phyloP scores from a whole-genome alignment of 2,113 vertebrate genomes.

The Regulus satrapa region DNA sequence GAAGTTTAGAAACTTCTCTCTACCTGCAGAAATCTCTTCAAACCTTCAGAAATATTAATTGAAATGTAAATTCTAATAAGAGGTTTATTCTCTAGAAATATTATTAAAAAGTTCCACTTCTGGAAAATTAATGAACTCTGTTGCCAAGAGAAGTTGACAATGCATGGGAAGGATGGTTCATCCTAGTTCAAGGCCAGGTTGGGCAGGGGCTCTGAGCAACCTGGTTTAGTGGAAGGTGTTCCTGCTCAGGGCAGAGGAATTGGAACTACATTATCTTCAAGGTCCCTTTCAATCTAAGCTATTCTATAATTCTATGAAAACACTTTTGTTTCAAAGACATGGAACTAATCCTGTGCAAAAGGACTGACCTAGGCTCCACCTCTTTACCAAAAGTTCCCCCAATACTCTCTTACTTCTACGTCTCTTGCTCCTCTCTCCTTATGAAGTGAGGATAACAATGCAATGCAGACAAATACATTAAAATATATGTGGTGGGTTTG shows the following conservation, averaged over 20 bases:
- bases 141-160: background rate
- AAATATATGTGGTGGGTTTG: background rate
- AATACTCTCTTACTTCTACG: background rate
- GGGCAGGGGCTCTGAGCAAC: background rate
- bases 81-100: background rate
- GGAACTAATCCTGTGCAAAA: background rate
- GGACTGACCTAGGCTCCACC: background rate
- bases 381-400: background rate
- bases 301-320: background rate
- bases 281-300: background rate
- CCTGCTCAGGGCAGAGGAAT: background rate
- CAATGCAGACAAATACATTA: background rate
- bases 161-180: too few species aligned
- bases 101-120: background rate
- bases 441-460: background rate
- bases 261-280: background rate
- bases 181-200: background rate
- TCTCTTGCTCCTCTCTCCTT: background rate
- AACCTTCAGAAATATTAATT: background rate
- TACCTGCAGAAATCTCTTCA: background rate
- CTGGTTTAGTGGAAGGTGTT: background rate
- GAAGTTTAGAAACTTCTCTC: background rate
- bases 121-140: background rate
- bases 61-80: background rate
- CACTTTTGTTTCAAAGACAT: background rate